Evolutionary conservation across 2,113 vertebrate species (phyloP), one percentile per base, ranked within the genome.

Genomic region (Muscicapa adusta): DNA sequence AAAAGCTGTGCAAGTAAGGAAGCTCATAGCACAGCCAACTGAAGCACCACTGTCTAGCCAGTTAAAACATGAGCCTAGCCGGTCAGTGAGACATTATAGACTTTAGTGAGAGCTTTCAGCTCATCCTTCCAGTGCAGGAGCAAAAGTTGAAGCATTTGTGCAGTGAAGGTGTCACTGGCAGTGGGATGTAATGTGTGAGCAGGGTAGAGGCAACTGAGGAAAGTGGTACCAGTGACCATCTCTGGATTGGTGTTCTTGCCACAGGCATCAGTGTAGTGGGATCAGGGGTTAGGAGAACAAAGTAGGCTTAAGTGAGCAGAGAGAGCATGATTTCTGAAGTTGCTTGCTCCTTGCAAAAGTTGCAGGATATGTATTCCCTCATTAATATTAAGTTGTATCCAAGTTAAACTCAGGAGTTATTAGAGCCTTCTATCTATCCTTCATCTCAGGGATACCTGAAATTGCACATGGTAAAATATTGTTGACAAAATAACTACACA

Each of bases 191-290:
- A 26, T 9, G 33, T 48, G 72, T 58, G 34, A 67, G 63, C n/a
- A 31, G 54, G 23, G 53, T 42, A 66, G 51, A 15, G 22, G 31
- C 45, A 57, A 8, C n/a, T 8, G 47, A 73, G 58, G 42, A 58
- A 51, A 61, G 23, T 2, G 26, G 56, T 31, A 66, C 48, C 24
- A 47, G 45, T 0, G 0, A 62, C 47, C 29, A 8, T 40, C 48
- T 61, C 48, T 47, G 54, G 73, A 48, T 18, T 40, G 0, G 17
- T 56, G 62, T 40, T 68, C 74, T 28, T 82, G 66, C 40, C 50
- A n/a, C 4, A 2, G 33, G 33, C 26, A 66, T 42, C 57, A 18
- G 31, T 5, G 33, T 17, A 48, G 65, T 1, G 1, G 25, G 22
- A 40, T 40, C n/a, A 51, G 60, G 10, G n/a, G 18, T 25, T 34